Conservation (phyloP, 1,140 invertebrate species). For the Macrostomum lignano region DNA sequence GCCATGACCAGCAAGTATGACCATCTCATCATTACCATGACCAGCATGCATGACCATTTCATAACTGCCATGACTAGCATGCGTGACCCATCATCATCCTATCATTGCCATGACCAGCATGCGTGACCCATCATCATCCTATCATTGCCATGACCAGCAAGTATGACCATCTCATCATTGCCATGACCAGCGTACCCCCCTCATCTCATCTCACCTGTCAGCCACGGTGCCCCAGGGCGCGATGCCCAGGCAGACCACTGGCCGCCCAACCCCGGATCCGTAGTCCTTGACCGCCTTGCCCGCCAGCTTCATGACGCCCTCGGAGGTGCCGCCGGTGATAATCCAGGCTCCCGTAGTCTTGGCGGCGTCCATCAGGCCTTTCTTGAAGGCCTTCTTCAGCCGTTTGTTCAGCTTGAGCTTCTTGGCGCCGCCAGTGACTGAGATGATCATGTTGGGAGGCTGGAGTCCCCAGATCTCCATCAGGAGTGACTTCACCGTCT, state of each 20-base stretch:
- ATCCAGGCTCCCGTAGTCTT: constrained; percentile 22
- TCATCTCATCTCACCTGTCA: constrained; percentile 13
- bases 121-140: too few species aligned
- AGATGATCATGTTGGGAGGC: constrained; percentile 27
- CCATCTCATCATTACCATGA: too few species aligned
- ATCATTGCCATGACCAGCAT: too few species aligned
- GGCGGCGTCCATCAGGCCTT: constrained; percentile 25
- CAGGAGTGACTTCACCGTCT: constrained; percentile 48
- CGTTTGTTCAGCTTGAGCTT: constrained; percentile 23
- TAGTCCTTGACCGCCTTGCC: constrained; percentile 27
- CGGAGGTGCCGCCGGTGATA: constrained; percentile 26
- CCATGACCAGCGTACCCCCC: too few species aligned
- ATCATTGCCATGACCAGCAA: too few species aligned
- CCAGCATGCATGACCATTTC: too few species aligned
- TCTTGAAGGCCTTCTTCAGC: constrained; percentile 21
- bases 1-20: too few species aligned
- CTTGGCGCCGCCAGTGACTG: constrained; percentile 29
- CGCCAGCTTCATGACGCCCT: constrained; percentile 28
- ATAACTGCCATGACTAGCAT: too few species aligned
- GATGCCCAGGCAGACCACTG: constrained; percentile 24
- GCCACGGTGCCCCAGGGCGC: constrained; percentile 25
- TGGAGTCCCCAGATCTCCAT: constrained; percentile 21
- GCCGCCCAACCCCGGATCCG: constrained; percentile 14
- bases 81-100: too few species aligned
- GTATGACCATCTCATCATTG: too few species aligned